Evolutionary conservation across 2,797 vertebrate genomes (phyloP), one percentile per base, ranked within the genome.

Genomic region (Cossypha dichroa): DNA sequence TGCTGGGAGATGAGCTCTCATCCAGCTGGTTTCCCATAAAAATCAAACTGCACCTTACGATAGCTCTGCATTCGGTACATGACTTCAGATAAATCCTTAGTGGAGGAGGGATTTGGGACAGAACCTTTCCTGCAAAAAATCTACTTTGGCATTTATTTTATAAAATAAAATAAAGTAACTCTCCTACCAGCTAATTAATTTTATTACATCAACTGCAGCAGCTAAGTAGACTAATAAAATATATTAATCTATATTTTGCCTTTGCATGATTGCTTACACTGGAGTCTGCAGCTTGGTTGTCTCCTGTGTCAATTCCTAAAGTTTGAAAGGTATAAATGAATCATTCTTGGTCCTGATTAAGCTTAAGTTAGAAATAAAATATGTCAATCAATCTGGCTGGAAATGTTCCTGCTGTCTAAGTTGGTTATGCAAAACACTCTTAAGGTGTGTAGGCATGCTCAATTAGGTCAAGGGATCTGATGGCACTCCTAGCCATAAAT

Each of bases 331-430:
- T 90, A 95, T 86, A 96, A 94, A 75, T 92, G 93, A 95, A 96
- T 96, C 96, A 96, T 96, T 88, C 95, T 97, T 73, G 77, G 95
- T 92, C 84, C 85, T 84, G 97, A 97, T 96, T 96, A 98, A 97
- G 96, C 97, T 97, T 97, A 98, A 97, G 85, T 97, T 98, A 96
- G 97, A 98, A 97, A 97, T 98, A 97, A 97, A 98, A 98, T 97
- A 96, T 96, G 98, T 98, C 98, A 98, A 95, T 98, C 98, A 98
- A 97, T 96, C 83, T 17, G 55, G 96, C 94, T 95, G 95, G 97
- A 97, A 98, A 95, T 94, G 87, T 93, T 97, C 88, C 94, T 89
- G 96, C 98, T 98, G 97, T 98, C 97, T 94, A 90, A 94, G 88
- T 91, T 96, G 97, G 97, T 98, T 98, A 98, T 98, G 98, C 97